Evolutionary conservation across 2,113 vertebrate species (phyloP).

Genomic region (Fulmarus glacialis): DNA sequence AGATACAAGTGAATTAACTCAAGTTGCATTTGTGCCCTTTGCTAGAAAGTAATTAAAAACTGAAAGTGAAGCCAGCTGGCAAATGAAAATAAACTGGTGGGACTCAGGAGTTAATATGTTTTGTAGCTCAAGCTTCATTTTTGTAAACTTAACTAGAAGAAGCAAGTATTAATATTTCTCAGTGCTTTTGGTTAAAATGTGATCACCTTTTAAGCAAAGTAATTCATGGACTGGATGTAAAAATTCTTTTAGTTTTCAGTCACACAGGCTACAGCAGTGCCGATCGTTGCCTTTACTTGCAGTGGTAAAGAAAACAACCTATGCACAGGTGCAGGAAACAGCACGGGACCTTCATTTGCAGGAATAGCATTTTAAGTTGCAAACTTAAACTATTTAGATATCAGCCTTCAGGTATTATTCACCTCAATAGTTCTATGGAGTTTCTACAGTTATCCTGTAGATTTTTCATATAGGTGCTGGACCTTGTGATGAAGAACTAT

Average conservation of each 20-base stretch:
- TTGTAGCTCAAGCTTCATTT: neutral
- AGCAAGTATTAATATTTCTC: neutral
- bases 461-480: neutral
- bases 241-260: neutral
- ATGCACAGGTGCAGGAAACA: neutral
- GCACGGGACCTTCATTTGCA: neutral
- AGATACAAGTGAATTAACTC: neutral
- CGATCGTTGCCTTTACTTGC: neutral
- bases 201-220: neutral
- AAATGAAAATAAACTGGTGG: neutral
- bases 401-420: neutral
- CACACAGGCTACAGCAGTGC: neutral
- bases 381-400: neutral
- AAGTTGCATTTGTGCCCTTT: neutral
- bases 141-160: neutral
- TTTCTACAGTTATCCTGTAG: neutral
- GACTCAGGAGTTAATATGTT: neutral
- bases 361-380: neutral
- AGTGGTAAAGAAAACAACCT: neutral
- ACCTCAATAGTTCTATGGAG: no score
- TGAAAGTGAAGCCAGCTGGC: conserved; percentile 3
- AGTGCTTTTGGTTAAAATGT: neutral
- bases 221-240: neutral
- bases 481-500: neutral
- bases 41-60: neutral